Evolutionary conservation across 2,888 invertebrate genomes (phyloP).

Genomic region (Amorpha juglandis): DNA sequence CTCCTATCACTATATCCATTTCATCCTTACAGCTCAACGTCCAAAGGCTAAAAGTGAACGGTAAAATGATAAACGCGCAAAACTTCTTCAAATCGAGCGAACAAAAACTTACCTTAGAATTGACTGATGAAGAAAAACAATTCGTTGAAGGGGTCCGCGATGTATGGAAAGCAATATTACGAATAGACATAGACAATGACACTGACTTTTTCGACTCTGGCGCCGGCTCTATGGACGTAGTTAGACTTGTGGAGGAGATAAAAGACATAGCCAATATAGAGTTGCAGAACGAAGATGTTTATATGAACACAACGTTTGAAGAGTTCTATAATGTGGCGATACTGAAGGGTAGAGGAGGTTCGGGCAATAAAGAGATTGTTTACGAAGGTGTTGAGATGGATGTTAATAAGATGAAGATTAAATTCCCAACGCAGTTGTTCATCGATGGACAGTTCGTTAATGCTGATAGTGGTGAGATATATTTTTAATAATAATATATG

Average conservation of each 20-base stretch:
- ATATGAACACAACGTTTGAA: conserved; percentile 94
- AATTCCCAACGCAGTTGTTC: conserved; percentile 95
- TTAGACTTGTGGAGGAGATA: conserved; percentile 95
- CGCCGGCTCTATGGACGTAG: conserved; percentile 99
- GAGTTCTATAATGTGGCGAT: conserved; percentile 91
- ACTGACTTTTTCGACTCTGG: conserved; percentile 98
- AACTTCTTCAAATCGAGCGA: conserved; percentile 89
- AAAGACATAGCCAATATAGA: conserved; percentile 91
- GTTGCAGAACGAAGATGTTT: conserved; percentile 94
- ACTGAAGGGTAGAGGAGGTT: conserved; percentile 86
- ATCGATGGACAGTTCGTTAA: conserved; percentile 96
- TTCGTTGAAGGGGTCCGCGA: conserved; percentile 86
- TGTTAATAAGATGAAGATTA: conserved; percentile 92
- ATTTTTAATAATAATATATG: no score
- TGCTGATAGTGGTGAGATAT: conserved; percentile 80
- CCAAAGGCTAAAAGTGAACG: conserved; percentile 89
- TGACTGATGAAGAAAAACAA: conserved; percentile 89
- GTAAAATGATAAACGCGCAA: conserved; percentile 92
- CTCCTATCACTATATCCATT: not conserved
- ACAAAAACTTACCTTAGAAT: conserved; percentile 84
- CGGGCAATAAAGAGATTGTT: conserved; percentile 81
- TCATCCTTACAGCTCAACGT: conserved; percentile 87
- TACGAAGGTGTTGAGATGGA: conserved; percentile 91
- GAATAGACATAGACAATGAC: conserved; percentile 88
- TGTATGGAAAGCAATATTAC: conserved; percentile 94